phyloP scores from a whole-genome alignment of 1,140 invertebrate genomes.

The Neodiprion virginianus region DNA sequence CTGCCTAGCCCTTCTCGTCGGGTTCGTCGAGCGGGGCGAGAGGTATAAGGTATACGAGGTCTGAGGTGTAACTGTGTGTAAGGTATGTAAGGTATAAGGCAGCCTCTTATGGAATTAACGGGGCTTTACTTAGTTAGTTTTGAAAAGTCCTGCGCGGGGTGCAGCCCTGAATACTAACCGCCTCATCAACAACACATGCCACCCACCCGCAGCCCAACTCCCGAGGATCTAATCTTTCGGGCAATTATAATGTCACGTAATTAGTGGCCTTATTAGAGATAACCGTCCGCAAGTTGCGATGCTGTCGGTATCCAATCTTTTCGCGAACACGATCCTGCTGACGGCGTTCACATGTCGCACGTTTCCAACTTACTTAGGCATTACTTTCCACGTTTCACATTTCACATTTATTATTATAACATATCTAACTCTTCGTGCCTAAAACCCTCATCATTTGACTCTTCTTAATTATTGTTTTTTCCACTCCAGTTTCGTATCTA shows the following conservation, averaged over 20 bases:
- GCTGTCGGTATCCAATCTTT: slow-evolving; percentile 5
- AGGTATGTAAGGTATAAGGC: slow-evolving; percentile 7
- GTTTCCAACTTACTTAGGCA: too few species aligned
- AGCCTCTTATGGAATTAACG: slow-evolving; percentile 58
- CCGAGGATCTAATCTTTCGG: slow-evolving; percentile 52
- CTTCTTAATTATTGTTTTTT: too few species aligned
- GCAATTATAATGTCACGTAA: slow-evolving; percentile 51
- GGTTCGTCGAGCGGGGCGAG: not conserved
- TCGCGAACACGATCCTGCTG: not conserved
- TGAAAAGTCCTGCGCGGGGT: slow-evolving; percentile 54
- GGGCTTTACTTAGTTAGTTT: slow-evolving; percentile 59
- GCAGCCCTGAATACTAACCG: slow-evolving; percentile 61
- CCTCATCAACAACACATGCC: slow-evolving; percentile 63
- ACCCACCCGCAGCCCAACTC: slow-evolving; percentile 34
- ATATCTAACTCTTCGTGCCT: too few species aligned
- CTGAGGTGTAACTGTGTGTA: not conserved
- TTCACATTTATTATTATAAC: too few species aligned
- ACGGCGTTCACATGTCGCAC: too few species aligned
- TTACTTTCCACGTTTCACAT: too few species aligned
- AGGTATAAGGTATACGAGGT: slow-evolving; percentile 2
- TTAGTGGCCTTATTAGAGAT: slow-evolving; percentile 38
- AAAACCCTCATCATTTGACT: too few species aligned
- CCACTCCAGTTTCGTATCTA: too few species aligned
- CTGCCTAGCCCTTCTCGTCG: not conserved
- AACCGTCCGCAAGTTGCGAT: slow-evolving; percentile 18